phyloP scores from a whole-genome alignment of 2,113 vertebrate species.

The Dicrurus megarhynchus region DNA sequence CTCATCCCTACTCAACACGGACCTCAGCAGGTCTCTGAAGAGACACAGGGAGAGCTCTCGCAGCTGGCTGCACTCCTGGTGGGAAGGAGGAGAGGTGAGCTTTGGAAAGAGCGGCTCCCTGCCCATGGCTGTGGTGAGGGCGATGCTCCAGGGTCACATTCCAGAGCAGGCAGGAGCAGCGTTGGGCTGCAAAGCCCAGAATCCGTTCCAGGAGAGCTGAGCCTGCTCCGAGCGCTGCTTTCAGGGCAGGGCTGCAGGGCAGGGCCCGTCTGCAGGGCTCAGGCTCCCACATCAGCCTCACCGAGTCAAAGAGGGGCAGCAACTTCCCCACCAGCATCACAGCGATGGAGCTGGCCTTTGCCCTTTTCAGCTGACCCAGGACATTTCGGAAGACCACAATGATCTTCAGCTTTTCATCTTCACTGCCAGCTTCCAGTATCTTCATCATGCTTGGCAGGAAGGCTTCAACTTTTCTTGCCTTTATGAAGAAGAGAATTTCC shows the following conservation, averaged over 20 bases:
- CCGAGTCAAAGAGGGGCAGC: background rate
- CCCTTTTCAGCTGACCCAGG: background rate
- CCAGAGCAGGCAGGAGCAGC: background rate
- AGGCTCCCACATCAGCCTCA: background rate
- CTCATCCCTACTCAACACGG: background rate
- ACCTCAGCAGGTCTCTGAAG: background rate
- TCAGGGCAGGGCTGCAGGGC: background rate
- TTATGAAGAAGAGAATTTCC: background rate
- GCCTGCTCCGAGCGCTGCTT: rapidly evolving
- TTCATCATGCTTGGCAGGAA: background rate
- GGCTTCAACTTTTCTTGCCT: background rate
- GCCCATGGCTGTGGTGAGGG: rapidly evolving
- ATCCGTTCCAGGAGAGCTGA: background rate
- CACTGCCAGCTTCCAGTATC: background rate
- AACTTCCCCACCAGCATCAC: background rate
- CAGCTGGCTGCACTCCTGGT: background rate
- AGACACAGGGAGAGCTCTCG: background rate
- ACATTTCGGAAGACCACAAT: background rate
- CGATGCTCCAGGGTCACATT: background rate
- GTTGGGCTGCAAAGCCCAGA: background rate
- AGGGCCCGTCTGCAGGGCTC: background rate
- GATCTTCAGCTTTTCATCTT: background rate
- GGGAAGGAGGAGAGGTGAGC: background rate
- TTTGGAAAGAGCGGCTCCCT: background rate
- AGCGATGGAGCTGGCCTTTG: background rate